phyloP scores from a whole-genome alignment of 2,113 vertebrate species.

The Catagonus wagneri region DNA sequence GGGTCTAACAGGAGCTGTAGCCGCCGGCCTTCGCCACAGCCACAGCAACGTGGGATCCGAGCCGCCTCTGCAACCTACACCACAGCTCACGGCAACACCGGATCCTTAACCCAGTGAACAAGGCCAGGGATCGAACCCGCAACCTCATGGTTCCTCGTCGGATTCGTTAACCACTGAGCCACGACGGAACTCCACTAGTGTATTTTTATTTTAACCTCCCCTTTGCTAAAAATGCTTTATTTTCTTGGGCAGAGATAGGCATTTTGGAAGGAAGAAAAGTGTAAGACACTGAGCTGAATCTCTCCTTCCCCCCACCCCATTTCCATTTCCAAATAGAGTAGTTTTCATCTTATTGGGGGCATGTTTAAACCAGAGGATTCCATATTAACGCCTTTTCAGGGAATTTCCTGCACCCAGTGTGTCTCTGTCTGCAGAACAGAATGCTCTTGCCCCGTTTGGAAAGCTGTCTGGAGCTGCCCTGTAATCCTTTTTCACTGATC shows the following conservation, averaged over 20 bases:
- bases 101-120: no score
- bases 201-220: conserved; percentile 67
- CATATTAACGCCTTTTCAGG: not conserved
- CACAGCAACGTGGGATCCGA: no score
- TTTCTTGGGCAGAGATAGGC: conserved; percentile 16
- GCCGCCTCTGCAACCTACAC: no score
- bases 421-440: not conserved
- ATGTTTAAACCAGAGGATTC: not conserved
- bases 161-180: no score
- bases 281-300: not conserved
- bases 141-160: no score
- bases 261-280: not conserved
- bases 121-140: no score
- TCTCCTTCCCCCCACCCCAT: no score
- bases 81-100: no score
- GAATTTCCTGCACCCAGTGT: not conserved
- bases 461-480: no score
- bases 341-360: not conserved
- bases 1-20: no score
- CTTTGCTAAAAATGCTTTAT: conserved; percentile 58
- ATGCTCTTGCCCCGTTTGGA: not conserved
- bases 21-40: no score
- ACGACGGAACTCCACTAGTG: no score
- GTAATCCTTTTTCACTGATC: not conserved
- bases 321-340: not conserved